phyloP scores from a whole-genome alignment of 2,797 vertebrate genomes.

The Pantherophis vulpinus region DNA sequence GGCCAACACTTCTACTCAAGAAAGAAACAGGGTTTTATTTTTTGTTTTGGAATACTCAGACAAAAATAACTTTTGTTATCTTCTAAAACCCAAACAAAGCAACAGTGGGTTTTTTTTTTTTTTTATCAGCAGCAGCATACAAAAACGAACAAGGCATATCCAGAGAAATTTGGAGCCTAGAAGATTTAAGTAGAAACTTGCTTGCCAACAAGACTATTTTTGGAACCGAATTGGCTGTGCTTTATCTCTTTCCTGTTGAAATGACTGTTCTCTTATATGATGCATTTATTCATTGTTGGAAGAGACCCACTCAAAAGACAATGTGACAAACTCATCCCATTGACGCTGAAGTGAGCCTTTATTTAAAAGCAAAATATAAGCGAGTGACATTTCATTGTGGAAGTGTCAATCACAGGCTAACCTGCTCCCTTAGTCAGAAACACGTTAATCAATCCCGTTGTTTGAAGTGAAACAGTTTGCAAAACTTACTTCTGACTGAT shows the following conservation, averaged over 20 bases:
- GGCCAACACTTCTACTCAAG: neutral
- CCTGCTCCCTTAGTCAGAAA: conserved; percentile 12
- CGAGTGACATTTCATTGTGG: conserved; percentile 2
- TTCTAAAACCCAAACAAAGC: neutral
- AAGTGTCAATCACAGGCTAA: neutral
- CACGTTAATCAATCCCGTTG: conserved; percentile 58
- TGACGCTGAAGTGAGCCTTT: neutral
- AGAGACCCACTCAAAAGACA: neutral
- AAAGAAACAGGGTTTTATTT: neutral
- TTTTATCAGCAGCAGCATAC: neutral
- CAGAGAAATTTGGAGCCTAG: neutral
- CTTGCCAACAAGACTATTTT: neutral
- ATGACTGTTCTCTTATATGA: accelerated
- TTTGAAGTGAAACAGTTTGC: conserved; percentile 34
- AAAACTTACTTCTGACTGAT: conserved; percentile 60
- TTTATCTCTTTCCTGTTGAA: neutral
- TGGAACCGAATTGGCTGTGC: neutral
- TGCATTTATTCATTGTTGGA: conserved; percentile 2
- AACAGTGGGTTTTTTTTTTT: accelerated
- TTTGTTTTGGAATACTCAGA: neutral
- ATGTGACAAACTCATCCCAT: neutral
- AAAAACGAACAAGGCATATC: neutral
- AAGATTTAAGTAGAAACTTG: neutral
- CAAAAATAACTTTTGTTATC: neutral
- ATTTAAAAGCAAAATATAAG: conserved; percentile 13